Percentiles rank a stretch among this genome's conserved stretches.
These are phyloP conservation scores for Trachurus trachurus DNA, from an alignment of 2,797 vertebrate genomes.

Conservation along the genomic window DNA sequence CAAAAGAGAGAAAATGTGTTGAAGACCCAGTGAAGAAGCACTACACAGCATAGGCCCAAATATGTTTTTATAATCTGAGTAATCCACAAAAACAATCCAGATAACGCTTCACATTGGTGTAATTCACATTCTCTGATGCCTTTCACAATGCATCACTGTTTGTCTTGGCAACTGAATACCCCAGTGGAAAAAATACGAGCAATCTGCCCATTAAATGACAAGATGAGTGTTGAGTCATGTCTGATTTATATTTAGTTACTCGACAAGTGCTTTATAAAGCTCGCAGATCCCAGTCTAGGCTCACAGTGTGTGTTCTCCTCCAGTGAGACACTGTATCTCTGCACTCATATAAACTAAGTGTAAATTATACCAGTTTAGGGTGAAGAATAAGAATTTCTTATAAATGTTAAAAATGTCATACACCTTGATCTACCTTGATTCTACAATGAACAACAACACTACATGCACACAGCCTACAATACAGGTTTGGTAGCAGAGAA, in stretches of 20 bases:
- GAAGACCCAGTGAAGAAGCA: background rate
- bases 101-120: constrained; percentile 14
- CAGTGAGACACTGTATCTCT: constrained; percentile 3
- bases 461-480: no score
- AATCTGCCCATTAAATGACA: constrained; percentile 51
- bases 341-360: background rate
- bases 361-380: background rate
- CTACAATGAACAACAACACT: no score
- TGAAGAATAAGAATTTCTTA: background rate
- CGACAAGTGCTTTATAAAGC: constrained; percentile 76
- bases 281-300: constrained; percentile 14
- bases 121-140: constrained; percentile 17
- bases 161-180: constrained; percentile 58
- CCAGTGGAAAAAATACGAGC: constrained; percentile 62
- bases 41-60: background rate
- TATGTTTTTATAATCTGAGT: background rate
- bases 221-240: constrained; percentile 76
- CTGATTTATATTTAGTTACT: constrained; percentile 83
- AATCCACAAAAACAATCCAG: background rate
- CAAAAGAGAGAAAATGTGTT: background rate
- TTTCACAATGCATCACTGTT: constrained; percentile 52
- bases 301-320: constrained; percentile 36
- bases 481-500: no score
- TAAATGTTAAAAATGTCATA: background rate
- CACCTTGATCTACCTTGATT: background rate